Base-by-base conservation (phyloP, 2,888 invertebrate genomes). In the Tetranychus piercei region DNA sequence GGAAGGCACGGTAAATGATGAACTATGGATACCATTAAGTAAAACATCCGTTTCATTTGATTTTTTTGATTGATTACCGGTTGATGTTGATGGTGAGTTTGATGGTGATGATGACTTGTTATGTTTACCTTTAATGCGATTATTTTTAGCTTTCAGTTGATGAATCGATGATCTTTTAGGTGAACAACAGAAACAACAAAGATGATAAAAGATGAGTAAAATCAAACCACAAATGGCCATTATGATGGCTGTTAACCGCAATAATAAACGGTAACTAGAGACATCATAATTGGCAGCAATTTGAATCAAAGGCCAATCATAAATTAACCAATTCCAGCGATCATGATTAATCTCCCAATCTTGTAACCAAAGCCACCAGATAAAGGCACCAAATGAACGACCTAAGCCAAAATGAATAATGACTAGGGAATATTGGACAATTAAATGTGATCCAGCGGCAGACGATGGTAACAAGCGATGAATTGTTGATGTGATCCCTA, bases 401-500 rank as follows among this genome's bases (percentile, higher is more conserved):
- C 78, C 78, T n/a, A 77, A 69, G 11, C 77, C 77, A 73, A 78
- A 78, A 69, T 78, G 78, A n/a, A 76, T 67, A 9, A 78, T 44
- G 15, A 69, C 74, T n/a, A 78, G 73, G 20, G 77, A 64, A 55
- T 78, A 78, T 64, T 78, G 78, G 74, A 78, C 76, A 43, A 74
- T 77, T 44, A 78, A 74, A 70, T 76, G 77, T 11, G 73, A 44
- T 11, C 44, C 20, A 9, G 73, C n/a, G n/a, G 34, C 20, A 44
- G 15, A 44, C 3, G 71, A 71, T 8, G 45, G 44, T 23, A 78
- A 76, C 90, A 87, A 5, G 85, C 84, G 70, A 88, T 84, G 66
- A 89, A 78, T 76, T 11, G 75, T 74, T 44, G 78, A 77, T 45
- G 77, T 77, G 45, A 77, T 34, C 15, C 78, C 78, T 18, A 79